Base-by-base conservation (phyloP, 2,797 vertebrate species). In the Microhierax caerulescens region DNA sequence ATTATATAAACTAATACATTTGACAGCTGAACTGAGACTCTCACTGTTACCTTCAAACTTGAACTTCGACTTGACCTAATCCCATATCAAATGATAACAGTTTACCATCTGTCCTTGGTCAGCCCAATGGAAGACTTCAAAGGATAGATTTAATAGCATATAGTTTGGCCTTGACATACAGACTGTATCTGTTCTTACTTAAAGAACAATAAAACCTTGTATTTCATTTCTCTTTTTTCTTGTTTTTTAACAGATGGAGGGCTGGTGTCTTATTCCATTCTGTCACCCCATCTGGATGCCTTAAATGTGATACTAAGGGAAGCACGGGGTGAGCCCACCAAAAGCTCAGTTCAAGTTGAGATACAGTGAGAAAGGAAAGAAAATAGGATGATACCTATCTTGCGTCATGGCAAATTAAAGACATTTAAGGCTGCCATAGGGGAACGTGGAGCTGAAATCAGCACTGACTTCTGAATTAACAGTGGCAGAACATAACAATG, bases 11-110 rank as follows among this genome's bases (percentile, higher is more conserved):
- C 88, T 86, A 94, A 41, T 91, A 80, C 75, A 91, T 96, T 95
- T 68, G 79, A 95, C 92, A 92, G 90, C 85, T 96, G 95, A 93
- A 90, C 79, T 82, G 89, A 91, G 93, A 90, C 90, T 80, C 80
- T 96, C 69, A 78, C 85, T 96, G 94, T 95, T 95, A 77, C 97
- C 98, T 98, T 98, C 98, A 97, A 79, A 97, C 98, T 96, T 99
- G 98, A 99, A 99, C 99, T 98, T 99, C 97, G 98, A 98, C 98
- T 98, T 99, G 98, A 98, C 98, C 95, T 94, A 94, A 98, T 97
- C 97, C 96, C 80, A 18, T 98, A 98, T 98, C 98, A 65, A 98
- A 98, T 98, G 98, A 98, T 98, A 98, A 98, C 98, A 97, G 97
- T 89, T 94, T 96, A 94, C 98, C 98, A 98, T 98, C 98, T 99